Base-by-base conservation (phyloP, 2,888 invertebrate species). In the Aleiodes testaceus region DNA sequence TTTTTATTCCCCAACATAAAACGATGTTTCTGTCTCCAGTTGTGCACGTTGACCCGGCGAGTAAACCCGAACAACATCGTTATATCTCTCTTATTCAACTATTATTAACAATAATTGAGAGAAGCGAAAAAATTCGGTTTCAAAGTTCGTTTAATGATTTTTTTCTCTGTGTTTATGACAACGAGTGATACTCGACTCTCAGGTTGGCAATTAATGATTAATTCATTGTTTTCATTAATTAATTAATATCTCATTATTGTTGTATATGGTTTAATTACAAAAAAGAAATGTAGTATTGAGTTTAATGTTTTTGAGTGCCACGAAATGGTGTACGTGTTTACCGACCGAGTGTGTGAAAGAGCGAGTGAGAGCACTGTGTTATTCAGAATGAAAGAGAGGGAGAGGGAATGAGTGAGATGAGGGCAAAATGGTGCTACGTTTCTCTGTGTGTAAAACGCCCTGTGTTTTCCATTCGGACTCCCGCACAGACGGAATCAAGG, bases 31-130 rank as follows among this genome's bases (percentile, higher is more conserved):
- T 75, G 72, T 72, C 36, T 69, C 74, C 73, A 74, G 74, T 72
- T 72, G 69, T 75, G 68, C 74, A 74, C 72, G 75, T 75, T 75
- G 74, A 74, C 74, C 74, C 75, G 74, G 74, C 70, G 69, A 67
- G 74, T 72, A 74, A 72, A 67, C 74, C 71, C 69, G 72, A 69
- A 63, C 70, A 68, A 70, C 69, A 66, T 72, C 67, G 63, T 59
- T 55, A 63, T 30, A 63, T 64, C 53, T 65, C 49, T 53, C 50
- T 59, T 66, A n/a, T 70, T 52, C 18, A 67, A 45, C 47, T 36
- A 36, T 36, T 36, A 36, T 36, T 36, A 36, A 9, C 9, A 36
- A 6, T 36, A 36, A 36, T 36, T 6, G 11, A 36, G 36, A 3
- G 11, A 36, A 2, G 11, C 6, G 2, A 11, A 36, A 36, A 36